Evolutionary conservation across 2,888 invertebrate species (phyloP).

Genomic region (Oxycera nigricornis): DNA sequence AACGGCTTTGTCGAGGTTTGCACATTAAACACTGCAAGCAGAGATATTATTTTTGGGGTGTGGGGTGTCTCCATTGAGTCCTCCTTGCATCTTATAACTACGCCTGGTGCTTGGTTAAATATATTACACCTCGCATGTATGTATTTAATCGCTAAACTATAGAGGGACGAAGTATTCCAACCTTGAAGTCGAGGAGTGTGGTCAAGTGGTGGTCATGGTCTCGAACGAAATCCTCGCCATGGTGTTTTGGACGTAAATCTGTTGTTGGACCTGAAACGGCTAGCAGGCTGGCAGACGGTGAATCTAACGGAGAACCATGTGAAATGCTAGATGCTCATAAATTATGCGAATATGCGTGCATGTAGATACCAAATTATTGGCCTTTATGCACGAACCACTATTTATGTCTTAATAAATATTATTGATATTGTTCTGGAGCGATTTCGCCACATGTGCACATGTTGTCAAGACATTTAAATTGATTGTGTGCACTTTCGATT

Average conservation of each 20-base stretch:
- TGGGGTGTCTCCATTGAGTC: not conserved
- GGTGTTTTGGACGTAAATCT: not conserved
- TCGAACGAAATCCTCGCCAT: not conserved
- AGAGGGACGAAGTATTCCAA: not conserved
- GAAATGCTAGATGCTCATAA: conserved; percentile 44
- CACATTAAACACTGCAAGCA: conserved; percentile 6
- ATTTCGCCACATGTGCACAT: conserved; percentile 34
- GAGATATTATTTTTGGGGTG: conserved; percentile 4
- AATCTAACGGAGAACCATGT: conserved; percentile 31
- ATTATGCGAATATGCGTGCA: conserved; percentile 50
- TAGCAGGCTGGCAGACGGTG: not conserved
- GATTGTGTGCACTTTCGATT: conserved; percentile 24
- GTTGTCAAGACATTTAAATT: conserved; percentile 38
- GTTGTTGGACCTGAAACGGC: not conserved
- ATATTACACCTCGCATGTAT: conserved; percentile 22
- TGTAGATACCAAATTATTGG: conserved; percentile 52
- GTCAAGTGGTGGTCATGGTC: conserved; percentile 12
- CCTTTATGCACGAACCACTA: conserved; percentile 52
- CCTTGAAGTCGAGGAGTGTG: conserved; percentile 17
- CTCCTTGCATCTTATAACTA: not conserved
- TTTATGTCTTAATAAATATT: conserved; percentile 54
- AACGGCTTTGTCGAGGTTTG: conserved; percentile 14
- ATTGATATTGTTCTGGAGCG: conserved; percentile 46
- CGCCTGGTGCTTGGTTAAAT: conserved; percentile 3
- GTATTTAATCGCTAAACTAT: no score